phyloP scores from a whole-genome alignment of 2,113 vertebrate genomes.

The Amphilophus citrinellus region DNA sequence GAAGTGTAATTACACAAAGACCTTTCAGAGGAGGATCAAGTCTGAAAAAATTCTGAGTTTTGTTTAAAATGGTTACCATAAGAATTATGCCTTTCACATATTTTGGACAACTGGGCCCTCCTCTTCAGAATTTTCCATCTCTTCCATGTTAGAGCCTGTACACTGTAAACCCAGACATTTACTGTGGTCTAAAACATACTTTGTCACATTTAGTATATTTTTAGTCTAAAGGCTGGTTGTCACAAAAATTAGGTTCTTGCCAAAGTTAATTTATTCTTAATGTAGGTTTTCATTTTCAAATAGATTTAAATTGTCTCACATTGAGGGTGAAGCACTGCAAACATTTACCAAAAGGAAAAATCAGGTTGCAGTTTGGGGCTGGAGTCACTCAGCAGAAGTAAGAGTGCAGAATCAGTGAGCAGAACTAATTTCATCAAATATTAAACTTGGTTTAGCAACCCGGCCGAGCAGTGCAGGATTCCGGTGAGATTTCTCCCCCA shows the following conservation, averaged over 20 bases:
- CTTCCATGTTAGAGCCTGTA: not conserved
- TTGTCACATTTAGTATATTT: not conserved
- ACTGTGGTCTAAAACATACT: not conserved
- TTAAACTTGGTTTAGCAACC: constrained; percentile 76
- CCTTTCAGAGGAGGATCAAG: not conserved
- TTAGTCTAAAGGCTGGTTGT: not conserved
- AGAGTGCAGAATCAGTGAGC: constrained; percentile 70
- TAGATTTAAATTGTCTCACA: constrained; percentile 38
- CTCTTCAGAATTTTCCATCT: not conserved
- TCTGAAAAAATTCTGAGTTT: not conserved
- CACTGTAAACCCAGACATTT: not conserved
- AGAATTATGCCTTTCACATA: not conserved
- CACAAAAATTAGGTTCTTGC: not conserved
- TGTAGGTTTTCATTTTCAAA: not conserved
- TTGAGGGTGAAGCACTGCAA: constrained; percentile 24
- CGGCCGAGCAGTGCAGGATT: constrained; percentile 51
- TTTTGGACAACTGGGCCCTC: not conserved
- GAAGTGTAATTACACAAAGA: not conserved
- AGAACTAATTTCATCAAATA: constrained; percentile 86
- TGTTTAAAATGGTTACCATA: not conserved
- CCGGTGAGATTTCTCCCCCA: constrained; percentile 52
- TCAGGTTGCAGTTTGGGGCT: constrained; percentile 36
- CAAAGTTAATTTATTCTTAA: constrained; percentile 6
- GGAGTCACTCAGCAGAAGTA: constrained; percentile 55
- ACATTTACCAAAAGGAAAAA: constrained; percentile 17